Base-by-base conservation (phyloP, 2,888 invertebrate genomes). In the Coremacera marginata region DNA sequence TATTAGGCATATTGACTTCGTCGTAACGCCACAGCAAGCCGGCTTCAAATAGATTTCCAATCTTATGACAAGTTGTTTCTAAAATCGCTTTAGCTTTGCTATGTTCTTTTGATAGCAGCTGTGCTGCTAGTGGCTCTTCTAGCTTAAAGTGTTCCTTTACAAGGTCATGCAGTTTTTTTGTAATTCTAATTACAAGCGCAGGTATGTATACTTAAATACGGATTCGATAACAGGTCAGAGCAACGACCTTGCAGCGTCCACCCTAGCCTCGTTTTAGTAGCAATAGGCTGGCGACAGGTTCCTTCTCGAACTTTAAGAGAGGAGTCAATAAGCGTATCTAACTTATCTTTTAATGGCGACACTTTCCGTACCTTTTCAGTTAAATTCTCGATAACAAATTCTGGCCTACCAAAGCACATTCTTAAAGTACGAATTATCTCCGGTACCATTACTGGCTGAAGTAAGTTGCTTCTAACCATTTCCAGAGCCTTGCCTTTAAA, bases 101-200 rank as follows among this genome's bases (percentile, higher is more conserved):
- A 9, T 77, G 70, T 0, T 75, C 72, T 34, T 9, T 0, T 0
- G 79, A 77, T 9, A 37, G 8, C 8, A 78, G 25, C 14, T 49
- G 62, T 8, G 5, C 70, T 49, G 63, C 5, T 19, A 25, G 14
- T 1, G 22, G 14, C 11, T 51, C 2, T 52, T 77, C 78, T 1
- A 76, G 3, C 4, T 25, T 49, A 16, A 78, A 76, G 14, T 19
- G 52, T 11, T 76, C 55, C 63, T 72, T 79, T 27, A 79, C 76
- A 9, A 65, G 57, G n/a, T 80, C 71, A n/a, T 78, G 76, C 5
- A 80, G 71, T 27, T 77, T 67, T n/a, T 3, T 73, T 65, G 16
- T 77, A 75, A 16, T 55, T 49, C 55, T 60, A 27, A 44, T 62
- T 68, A 8, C 78, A 79, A 14, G 78, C 77, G 11, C 80, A 80